Conservation (phyloP, 2,888 invertebrate species). For the Gryllus longicercus region DNA sequence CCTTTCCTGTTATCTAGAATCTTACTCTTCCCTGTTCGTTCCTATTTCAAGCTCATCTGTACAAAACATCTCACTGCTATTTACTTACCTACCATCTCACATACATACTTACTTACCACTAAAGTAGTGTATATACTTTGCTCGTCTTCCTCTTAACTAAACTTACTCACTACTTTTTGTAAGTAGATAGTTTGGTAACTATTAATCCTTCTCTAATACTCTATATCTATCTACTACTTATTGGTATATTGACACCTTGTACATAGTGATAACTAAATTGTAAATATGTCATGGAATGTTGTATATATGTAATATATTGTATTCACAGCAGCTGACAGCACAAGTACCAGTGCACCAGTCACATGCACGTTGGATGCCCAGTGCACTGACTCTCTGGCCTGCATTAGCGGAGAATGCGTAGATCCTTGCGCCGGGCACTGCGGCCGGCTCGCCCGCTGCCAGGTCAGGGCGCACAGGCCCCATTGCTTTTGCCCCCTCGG, state of each 20-base stretch:
- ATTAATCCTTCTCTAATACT: background rate
- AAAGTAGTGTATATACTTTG: slow-evolving; percentile 26
- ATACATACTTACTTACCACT: slow-evolving; percentile 22
- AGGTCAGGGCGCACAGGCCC: slow-evolving; percentile 77
- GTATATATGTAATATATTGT: slow-evolving; percentile 43
- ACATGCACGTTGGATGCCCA: slow-evolving; percentile 80
- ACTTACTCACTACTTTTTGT: slow-evolving; percentile 4
- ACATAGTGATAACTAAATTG: slow-evolving; percentile 34
- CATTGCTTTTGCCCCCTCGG: slow-evolving; percentile 63
- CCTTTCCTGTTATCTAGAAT: slow-evolving; percentile 33
- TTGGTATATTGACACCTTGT: slow-evolving; percentile 23
- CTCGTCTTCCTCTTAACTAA: background rate
- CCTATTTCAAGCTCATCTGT: slow-evolving; percentile 29
- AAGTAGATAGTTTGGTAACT: slow-evolving; percentile 5
- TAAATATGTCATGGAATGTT: slow-evolving; percentile 40
- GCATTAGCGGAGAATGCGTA: slow-evolving; percentile 76
- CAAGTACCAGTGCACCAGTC: slow-evolving; percentile 44
- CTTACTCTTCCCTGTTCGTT: slow-evolving; percentile 33
- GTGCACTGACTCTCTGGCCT: slow-evolving; percentile 78
- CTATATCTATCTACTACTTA: slow-evolving; percentile 25
- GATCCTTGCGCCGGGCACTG: slow-evolving; percentile 78
- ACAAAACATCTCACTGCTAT: slow-evolving; percentile 34
- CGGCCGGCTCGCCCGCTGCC: slow-evolving; percentile 68
- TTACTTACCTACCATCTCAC: slow-evolving; percentile 36
- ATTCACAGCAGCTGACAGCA: slow-evolving; percentile 48